These are phyloP conservation scores for Scaptomyza pallida DNA, from an alignment of 1,140 invertebrate genomes.

Conservation along the genomic window DNA sequence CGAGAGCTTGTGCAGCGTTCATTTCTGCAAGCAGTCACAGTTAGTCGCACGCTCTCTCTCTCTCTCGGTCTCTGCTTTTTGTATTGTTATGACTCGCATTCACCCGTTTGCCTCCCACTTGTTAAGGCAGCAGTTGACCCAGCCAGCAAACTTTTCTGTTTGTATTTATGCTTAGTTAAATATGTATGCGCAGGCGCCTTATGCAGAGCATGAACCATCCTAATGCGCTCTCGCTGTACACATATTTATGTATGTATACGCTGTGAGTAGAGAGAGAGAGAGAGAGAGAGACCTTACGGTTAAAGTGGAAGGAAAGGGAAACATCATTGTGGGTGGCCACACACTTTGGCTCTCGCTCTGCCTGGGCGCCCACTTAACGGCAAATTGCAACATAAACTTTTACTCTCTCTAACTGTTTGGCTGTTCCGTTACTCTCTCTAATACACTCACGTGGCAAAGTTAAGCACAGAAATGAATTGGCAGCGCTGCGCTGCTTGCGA, in stretches of 20 bases:
- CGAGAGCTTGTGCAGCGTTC: conserved; percentile 60
- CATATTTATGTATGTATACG: conserved; percentile 49
- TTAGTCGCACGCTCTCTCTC: conserved; percentile 22
- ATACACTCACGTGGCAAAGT: conserved; percentile 30
- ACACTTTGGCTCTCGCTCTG: not conserved
- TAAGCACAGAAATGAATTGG: conserved; percentile 31
- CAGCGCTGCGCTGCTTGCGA: conserved; percentile 7
- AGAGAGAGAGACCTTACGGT: conserved; percentile 4
- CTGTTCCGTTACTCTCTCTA: conserved; percentile 7
- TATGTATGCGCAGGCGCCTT: conserved; percentile 37
- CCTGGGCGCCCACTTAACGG: conserved; percentile 26
- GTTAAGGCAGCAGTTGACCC: conserved; percentile 17
- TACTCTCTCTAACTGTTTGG: conserved; percentile 4
- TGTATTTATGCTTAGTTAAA: conserved; percentile 34
- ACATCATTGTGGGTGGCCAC: not conserved
- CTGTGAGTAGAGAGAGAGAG: conserved; percentile 18
- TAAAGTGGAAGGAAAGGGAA: not conserved
- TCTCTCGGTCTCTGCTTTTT: conserved; percentile 8
- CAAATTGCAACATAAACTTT: conserved; percentile 45
- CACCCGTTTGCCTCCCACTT: not conserved
- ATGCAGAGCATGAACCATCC: conserved; percentile 12
- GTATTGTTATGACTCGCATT: conserved; percentile 29
- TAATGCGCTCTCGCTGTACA: conserved; percentile 18
- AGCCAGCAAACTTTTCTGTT: conserved; percentile 19
- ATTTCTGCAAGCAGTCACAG: conserved; percentile 56